A percentile compares a stretch with the other conserved stretches of the same genome.
phyloP scores from a whole-genome alignment of 1,140 invertebrate species.

The Chelonus insularis region DNA sequence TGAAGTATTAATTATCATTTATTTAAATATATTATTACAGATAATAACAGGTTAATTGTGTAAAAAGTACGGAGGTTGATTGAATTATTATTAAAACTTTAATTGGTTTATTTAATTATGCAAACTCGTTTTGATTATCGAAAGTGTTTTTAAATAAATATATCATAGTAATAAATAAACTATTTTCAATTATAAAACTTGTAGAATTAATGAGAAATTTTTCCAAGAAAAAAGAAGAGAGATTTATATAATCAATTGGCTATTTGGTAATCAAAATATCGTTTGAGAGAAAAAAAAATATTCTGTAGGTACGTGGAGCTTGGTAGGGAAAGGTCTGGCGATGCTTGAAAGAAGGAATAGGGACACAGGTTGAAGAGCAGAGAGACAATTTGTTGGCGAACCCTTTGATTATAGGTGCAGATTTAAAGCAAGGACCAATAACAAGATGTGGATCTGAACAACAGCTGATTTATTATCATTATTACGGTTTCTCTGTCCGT shows the following conservation, averaged over 20 bases:
- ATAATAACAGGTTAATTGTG: no score
- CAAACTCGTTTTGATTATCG: no score
- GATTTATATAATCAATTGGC: not conserved
- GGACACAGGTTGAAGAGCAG: slow-evolving; percentile 22
- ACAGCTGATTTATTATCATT: no score
- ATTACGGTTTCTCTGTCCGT: no score
- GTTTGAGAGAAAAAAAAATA: not conserved
- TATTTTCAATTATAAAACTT: no score
- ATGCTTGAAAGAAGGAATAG: slow-evolving; percentile 3
- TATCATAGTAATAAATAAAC: no score
- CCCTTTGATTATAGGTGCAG: slow-evolving; percentile 25
- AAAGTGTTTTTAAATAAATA: no score
- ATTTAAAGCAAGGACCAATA: slow-evolving; percentile 3
- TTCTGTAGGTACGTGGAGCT: not conserved
- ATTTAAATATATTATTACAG: no score
- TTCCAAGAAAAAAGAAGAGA: not conserved
- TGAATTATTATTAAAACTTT: no score
- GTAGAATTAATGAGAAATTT: not conserved
- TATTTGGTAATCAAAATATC: slow-evolving; percentile 1
- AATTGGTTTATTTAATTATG: no score
- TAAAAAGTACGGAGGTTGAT: no score
- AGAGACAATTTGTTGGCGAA: slow-evolving; percentile 37
- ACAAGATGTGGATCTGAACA: not conserved
- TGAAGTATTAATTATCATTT: no score
- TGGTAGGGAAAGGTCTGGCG: not conserved